These are phyloP conservation scores for Drosophila anomalata DNA, from an alignment of 2,888 invertebrate species.

Conservation along the genomic window DNA sequence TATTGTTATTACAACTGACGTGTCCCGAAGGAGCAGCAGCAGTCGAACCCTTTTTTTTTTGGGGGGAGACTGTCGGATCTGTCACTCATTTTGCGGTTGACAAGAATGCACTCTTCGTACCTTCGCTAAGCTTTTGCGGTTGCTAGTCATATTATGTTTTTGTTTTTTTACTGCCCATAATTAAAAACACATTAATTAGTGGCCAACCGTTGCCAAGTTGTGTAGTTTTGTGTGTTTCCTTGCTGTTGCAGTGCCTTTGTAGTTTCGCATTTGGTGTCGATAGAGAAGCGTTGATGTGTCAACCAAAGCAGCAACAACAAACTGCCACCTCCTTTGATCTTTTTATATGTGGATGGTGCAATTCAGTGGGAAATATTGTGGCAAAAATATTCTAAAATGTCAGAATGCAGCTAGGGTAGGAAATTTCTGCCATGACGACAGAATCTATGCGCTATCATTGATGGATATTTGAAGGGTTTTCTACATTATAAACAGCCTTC, in stretches of 20 bases:
- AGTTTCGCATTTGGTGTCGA: conserved; percentile 49
- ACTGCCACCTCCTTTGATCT: conserved; percentile 71
- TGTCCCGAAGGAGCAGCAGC: conserved; percentile 58
- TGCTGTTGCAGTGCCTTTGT: conserved; percentile 18
- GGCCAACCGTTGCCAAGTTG: conserved; percentile 35
- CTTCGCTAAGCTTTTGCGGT: conserved; percentile 73
- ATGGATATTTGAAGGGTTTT: background rate
- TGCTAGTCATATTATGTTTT: conserved; percentile 29
- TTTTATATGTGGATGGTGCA: conserved; percentile 41
- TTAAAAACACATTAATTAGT: conserved; percentile 77
- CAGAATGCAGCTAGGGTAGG: conserved; percentile 17
- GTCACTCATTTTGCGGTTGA: conserved; percentile 71
- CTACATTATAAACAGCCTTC: too few species aligned
- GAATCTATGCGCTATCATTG: background rate
- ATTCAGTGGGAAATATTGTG: conserved; percentile 2
- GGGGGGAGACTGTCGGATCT: conserved; percentile 30
- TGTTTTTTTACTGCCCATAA: conserved; percentile 55
- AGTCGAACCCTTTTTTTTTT: conserved; percentile 46
- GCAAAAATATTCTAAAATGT: conserved; percentile 10
- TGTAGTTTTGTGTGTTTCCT: conserved; percentile 21
- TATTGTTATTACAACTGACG: conserved; percentile 72
- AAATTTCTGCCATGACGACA: background rate
- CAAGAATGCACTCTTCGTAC: conserved; percentile 17
- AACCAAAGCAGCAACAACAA: conserved; percentile 70
- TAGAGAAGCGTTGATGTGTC: conserved; percentile 81